phyloP scores from a whole-genome alignment of 2,113 vertebrate species.

The Semnornis frantzii region DNA sequence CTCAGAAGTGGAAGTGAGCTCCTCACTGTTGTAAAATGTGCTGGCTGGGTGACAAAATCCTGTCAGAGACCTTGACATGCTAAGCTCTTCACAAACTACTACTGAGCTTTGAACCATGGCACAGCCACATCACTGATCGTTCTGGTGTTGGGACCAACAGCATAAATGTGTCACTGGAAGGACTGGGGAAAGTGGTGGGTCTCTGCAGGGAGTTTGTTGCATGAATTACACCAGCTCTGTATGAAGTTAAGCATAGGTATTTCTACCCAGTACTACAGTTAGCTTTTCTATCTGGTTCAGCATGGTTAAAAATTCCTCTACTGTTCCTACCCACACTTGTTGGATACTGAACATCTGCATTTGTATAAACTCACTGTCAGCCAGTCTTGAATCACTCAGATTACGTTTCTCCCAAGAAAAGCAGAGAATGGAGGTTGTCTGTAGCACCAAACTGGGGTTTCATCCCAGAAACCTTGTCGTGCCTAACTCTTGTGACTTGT shows the following conservation, averaged over 20 bases:
- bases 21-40: neutral
- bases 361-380: neutral
- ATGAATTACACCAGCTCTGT: neutral
- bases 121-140: neutral
- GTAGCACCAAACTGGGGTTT: neutral
- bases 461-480: neutral
- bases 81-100: neutral
- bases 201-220: neutral
- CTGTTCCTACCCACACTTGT: neutral
- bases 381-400: neutral
- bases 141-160: neutral
- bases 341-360: too few relatives aligned
- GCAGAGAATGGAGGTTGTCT: neutral
- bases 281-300: neutral
- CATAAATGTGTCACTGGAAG: neutral
- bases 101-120: neutral
- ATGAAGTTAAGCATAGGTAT: neutral
- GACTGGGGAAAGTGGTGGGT: neutral
- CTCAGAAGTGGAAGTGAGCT: constrained; percentile 16
- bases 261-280: neutral
- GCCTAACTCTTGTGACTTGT: neutral
- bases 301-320: neutral
- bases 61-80: neutral
- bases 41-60: neutral
- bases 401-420: neutral